Base-by-base conservation (phyloP, 2,888 invertebrate species). In the Apodemia duryi region DNA sequence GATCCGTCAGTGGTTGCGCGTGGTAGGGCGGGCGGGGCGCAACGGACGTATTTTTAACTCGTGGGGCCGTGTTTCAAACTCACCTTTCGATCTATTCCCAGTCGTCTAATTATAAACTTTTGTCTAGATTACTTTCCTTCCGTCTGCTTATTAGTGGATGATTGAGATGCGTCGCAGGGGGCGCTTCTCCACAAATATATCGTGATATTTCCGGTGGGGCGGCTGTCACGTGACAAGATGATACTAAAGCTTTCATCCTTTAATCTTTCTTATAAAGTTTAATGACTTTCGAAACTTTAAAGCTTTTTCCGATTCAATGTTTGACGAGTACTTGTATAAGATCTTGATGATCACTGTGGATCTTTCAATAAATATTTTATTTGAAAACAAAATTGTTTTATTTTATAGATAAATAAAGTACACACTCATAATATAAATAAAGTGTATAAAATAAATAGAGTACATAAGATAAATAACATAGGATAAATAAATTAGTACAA, bases 41-140 rank as follows among this genome's bases (percentile, higher is more conserved):
- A 81, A 75, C 82, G 82, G 79, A 78, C 72, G 74, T 89, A 89
- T 89, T 90, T 88, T 81, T 89, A 88, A 79, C 81, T 74, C 78
- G 81, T 83, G 89, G 86, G 85, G 87, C 88, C 88, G 83, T 82
- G 83, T 85, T 81, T 79, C 54, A 84, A 87, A 88, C 90, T 89
- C 90, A 90, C 91, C 91, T 91, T 88, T 88, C 89, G 81, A 80
- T 88, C 88, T 91, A 91, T 91, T 91, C 81, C 81, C 82, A 84
- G 78, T 80, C 67, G 73, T 69, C 74, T 85, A 90, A 88, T 87
- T 88, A 86, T 90, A 90, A 86, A 90, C 89, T 86, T 90, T 89
- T 91, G 90, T 91, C 90, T 91, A 87, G 89, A 91, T 90, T 82
- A 86, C 89, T 88, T 88, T 88, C 86, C 89, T 89, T 88, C 88